Conservation (phyloP, 2,113 vertebrate genomes). For the human region DNA sequence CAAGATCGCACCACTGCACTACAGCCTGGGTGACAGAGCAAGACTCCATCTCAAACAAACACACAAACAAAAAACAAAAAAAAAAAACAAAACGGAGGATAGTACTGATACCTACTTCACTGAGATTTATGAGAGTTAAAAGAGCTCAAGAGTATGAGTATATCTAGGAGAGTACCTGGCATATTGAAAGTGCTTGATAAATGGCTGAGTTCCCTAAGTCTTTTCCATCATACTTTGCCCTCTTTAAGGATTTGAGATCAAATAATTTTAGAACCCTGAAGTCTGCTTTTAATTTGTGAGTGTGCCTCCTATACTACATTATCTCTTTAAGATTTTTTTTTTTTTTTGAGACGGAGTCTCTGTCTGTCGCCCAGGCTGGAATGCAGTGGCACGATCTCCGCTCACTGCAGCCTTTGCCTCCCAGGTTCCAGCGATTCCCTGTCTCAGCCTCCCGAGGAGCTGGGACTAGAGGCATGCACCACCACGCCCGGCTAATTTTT, state of each 20-base stretch:
- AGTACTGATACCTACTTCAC: background rate
- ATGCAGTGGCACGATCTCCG: no score
- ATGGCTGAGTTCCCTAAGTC: background rate
- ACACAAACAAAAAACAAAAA: no score
- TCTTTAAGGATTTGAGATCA: conserved; percentile 44
- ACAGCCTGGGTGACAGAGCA: no score
- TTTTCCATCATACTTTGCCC: background rate
- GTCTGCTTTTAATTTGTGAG: conserved; percentile 28
- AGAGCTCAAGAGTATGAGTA: background rate
- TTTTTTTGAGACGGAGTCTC: no score
- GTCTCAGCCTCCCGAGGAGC: no score
- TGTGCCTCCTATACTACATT: background rate
- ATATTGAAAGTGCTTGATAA: conserved; percentile 30
- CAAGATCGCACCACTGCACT: no score
- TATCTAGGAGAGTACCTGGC: background rate
- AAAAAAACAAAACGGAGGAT: background rate
- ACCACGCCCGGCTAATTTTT: no score
- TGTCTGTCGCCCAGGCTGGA: no score
- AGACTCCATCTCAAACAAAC: no score
- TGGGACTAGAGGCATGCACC: no score
- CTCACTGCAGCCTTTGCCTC: no score
- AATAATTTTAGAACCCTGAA: conserved; percentile 11
- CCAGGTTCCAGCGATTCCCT: no score
- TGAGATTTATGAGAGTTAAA: conserved; percentile 38
- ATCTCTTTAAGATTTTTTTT: background rate